Conservation (phyloP, 2,888 invertebrate genomes). For the Agrochola litura region DNA sequence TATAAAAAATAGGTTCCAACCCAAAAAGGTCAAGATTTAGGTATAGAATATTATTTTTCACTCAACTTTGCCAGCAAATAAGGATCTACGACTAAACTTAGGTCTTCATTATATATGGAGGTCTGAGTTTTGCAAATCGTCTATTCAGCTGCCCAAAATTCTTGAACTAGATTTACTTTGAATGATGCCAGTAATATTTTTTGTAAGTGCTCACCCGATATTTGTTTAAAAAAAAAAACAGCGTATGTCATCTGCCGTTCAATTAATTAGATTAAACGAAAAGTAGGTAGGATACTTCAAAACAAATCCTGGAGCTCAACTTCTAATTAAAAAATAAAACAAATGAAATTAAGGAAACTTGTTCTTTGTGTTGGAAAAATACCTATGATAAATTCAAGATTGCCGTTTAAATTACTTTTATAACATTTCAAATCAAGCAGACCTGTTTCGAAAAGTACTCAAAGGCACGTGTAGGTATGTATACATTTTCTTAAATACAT, state of each 20-base stretch:
- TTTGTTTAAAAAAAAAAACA: background rate
- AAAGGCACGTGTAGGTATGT: slow-evolving; percentile 1
- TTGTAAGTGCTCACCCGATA: background rate
- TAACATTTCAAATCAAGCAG: slow-evolving; percentile 1
- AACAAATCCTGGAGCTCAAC: background rate
- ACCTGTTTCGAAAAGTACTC: background rate
- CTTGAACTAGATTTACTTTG: slow-evolving; percentile 3
- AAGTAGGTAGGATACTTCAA: background rate
- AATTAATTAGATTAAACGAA: background rate
- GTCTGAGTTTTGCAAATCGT: slow-evolving; percentile 31
- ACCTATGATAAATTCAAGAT: background rate
- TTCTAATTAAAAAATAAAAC: background rate
- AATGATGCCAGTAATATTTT: slow-evolving; percentile 13
- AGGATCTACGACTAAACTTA: slow-evolving; percentile 25
- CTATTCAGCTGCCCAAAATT: slow-evolving; percentile 21
- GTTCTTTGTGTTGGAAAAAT: background rate
- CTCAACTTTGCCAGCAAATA: slow-evolving; percentile 32
- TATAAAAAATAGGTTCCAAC: slow-evolving; percentile 3
- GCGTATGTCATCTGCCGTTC: background rate
- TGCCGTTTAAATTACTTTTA: background rate
- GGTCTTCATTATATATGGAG: slow-evolving; percentile 43
- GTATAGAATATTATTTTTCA: background rate
- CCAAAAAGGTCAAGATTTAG: slow-evolving; percentile 14
- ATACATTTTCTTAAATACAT: background rate
- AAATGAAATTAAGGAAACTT: background rate